Percentiles rank a stretch among this genome's conserved stretches.
Evolutionary conservation across 1,140 invertebrate genomes (phyloP).

Genomic region (Araneus ventricosus): DNA sequence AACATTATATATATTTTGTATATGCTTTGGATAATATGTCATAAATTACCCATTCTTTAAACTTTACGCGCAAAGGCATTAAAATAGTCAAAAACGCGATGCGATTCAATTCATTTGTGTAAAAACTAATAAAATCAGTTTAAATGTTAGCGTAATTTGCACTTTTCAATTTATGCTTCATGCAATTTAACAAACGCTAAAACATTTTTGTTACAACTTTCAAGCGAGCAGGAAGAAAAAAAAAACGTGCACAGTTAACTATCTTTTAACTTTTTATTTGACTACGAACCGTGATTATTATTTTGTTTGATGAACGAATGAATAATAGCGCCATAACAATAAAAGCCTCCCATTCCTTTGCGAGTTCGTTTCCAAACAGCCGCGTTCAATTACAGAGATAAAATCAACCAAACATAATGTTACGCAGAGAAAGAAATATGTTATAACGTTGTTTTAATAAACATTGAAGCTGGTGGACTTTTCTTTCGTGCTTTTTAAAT

Average conservation of each 20-base stretch:
- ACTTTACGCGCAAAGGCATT: too few species aligned
- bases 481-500: slow-evolving; percentile 30
- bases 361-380: neutral
- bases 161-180: too few species aligned
- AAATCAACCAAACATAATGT: slow-evolving; percentile 43
- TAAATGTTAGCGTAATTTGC: too few species aligned
- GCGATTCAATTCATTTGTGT: too few species aligned
- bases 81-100: too few species aligned
- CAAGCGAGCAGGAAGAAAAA: too few species aligned
- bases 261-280: neutral
- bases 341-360: neutral
- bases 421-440: slow-evolving; percentile 49
- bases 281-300: neutral
- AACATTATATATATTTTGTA: too few species aligned
- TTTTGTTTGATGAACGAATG: neutral
- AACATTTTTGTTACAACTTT: too few species aligned
- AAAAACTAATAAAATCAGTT: too few species aligned
- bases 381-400: slow-evolving; percentile 36
- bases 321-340: neutral
- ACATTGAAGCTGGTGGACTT: neutral
- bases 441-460: slow-evolving; percentile 58
- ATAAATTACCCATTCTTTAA: too few species aligned
- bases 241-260: neutral
- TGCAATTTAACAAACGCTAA: too few species aligned
- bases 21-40: too few species aligned